Conservation (phyloP, 1,140 invertebrate genomes). For the Liolophura sinensis region DNA sequence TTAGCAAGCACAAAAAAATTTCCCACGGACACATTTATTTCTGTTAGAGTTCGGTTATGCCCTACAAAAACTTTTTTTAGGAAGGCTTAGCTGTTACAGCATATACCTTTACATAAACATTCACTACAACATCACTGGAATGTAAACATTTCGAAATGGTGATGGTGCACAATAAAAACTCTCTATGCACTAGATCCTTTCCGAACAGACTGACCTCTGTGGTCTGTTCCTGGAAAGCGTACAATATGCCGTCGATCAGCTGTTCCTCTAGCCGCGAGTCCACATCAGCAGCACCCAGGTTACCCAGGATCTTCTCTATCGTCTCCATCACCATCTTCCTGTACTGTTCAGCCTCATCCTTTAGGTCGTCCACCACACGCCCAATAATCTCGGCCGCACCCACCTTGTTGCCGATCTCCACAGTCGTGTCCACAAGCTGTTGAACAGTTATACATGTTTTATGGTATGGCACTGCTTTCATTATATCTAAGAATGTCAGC, state of each 20-base stretch:
- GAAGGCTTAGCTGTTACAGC: too few relatives aligned
- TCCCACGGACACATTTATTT: too few relatives aligned
- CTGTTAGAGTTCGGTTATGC: too few relatives aligned
- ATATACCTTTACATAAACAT: conserved; percentile 4
- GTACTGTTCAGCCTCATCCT: conserved; percentile 99
- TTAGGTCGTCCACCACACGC: conserved; percentile 97
- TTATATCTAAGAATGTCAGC: too few relatives aligned
- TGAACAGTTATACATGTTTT: conserved; percentile 8
- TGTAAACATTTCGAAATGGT: too few relatives aligned
- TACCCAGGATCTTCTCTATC: conserved; percentile 97
- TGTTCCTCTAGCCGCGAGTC: conserved; percentile 98
- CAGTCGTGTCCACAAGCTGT: conserved; percentile 95
- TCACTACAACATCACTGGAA: not conserved
- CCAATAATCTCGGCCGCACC: conserved; percentile 98
- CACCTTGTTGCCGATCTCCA: conserved; percentile 98
- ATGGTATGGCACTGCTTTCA: too few relatives aligned
- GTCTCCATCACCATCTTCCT: conserved; percentile 99
- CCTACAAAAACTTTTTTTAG: too few relatives aligned
- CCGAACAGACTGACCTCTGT: conserved; percentile 74
- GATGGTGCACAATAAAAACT: conserved; percentile 1
- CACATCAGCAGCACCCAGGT: conserved; percentile 96
- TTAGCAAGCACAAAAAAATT: too few relatives aligned
- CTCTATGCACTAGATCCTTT: too few relatives aligned
- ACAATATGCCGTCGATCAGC: conserved; percentile 98
- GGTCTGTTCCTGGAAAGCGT: conserved; percentile 99